These are phyloP conservation scores for Euborellia annulipes DNA, from an alignment of 1,140 invertebrate species.

Conservation along the genomic window DNA sequence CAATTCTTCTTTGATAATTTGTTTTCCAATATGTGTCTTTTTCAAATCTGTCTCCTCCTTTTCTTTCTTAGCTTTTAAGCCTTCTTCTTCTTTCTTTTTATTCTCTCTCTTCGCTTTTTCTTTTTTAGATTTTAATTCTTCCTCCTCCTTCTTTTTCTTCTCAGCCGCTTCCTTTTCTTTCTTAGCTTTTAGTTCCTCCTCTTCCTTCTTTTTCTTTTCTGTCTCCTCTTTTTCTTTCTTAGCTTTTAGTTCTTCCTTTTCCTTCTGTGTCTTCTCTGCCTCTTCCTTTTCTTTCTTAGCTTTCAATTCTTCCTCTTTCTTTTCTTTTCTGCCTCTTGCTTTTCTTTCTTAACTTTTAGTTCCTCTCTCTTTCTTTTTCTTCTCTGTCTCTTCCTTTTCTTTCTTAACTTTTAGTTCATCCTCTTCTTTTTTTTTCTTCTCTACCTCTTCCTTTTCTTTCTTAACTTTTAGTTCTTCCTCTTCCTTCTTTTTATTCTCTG, in stretches of 20 bases:
- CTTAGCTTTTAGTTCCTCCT: slow-evolving; percentile 10
- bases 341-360: slow-evolving; percentile 12
- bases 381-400: slow-evolving; percentile 10
- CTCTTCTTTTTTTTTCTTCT: slow-evolving; percentile 10
- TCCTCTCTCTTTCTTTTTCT: slow-evolving; percentile 10
- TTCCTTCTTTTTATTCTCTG: slow-evolving; percentile 10
- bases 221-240: slow-evolving; percentile 7
- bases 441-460: slow-evolving; percentile 14
- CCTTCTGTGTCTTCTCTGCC: slow-evolving; percentile 10
- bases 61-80: slow-evolving; percentile 15
- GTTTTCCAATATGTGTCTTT: slow-evolving; percentile 20
- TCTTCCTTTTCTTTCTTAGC: slow-evolving; percentile 13
- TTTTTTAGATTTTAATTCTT: slow-evolving; percentile 7
- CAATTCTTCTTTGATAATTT: slow-evolving; percentile 21
- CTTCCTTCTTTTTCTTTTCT: slow-evolving; percentile 8
- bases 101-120: slow-evolving; percentile 9
- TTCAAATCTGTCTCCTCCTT: slow-evolving; percentile 11
- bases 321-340: slow-evolving; percentile 14
- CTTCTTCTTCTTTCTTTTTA: slow-evolving; percentile 10
- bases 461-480: slow-evolving; percentile 10
- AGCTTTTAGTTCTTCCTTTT: slow-evolving; percentile 10
- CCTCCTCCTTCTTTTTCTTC: slow-evolving; percentile 10
- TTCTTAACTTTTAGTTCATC: slow-evolving; percentile 8
- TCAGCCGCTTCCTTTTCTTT: slow-evolving; percentile 14
- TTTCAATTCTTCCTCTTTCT: slow-evolving; percentile 9